Percentiles rank a stretch among this genome's conserved stretches.
Conservation (phyloP, 2,113 vertebrate genomes). For the Tragelaphus strepsiceros region DNA sequence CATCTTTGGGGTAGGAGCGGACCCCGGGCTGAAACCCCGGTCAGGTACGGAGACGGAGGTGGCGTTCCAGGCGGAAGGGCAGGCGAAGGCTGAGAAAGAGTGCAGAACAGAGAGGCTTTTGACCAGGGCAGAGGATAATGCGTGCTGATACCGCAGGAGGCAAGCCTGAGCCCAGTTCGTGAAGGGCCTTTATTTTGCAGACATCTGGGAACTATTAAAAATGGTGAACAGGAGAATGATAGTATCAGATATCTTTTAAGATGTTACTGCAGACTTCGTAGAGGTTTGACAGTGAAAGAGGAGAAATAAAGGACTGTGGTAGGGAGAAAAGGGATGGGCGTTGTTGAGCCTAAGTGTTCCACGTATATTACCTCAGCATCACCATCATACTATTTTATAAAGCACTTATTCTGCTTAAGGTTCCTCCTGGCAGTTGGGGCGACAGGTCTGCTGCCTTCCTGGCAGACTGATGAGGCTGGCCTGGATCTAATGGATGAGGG, state of each 20-base stretch:
- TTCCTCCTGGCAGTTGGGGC: not conserved
- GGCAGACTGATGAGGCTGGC: not conserved
- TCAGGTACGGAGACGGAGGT: not conserved
- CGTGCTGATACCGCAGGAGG: not conserved
- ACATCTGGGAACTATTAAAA: not conserved
- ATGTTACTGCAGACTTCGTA: not conserved
- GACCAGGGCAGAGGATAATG: not conserved
- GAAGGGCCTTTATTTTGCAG: not conserved
- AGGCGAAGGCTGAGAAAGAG: not conserved
- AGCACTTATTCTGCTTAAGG: not conserved
- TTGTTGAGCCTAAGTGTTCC: not conserved
- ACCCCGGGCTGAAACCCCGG: not conserved
- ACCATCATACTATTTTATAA: not conserved
- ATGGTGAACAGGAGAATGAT: not conserved
- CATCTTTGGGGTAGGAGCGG: not conserved
- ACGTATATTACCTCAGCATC: not conserved
- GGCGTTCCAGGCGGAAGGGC: conserved; percentile 31
- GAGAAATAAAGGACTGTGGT: not conserved
- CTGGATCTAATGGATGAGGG: not conserved
- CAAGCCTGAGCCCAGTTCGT: not conserved
- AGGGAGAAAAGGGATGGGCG: not conserved
- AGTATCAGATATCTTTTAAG: not conserved
- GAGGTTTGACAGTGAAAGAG: not conserved
- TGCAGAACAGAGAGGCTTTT: not conserved
- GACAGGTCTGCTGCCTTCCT: not conserved